A percentile compares a stretch with the other conserved stretches of the same genome.
phyloP scores from a whole-genome alignment of 2,888 invertebrate species.

The Tenthredo livida region DNA sequence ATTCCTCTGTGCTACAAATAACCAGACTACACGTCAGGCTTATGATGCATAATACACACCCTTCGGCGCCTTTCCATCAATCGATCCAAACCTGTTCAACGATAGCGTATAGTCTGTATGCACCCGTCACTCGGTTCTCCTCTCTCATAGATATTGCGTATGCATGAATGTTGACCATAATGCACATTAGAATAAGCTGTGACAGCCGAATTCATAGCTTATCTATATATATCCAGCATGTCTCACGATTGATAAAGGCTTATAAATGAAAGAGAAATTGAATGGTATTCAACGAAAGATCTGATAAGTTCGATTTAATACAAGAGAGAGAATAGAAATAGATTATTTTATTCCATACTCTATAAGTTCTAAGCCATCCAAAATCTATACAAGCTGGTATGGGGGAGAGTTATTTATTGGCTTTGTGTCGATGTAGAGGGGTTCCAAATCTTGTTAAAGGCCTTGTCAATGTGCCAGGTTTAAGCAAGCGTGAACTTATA shows the following conservation, averaged over 20 bases:
- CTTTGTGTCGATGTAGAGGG: constrained; percentile 20
- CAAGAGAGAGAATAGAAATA: not conserved
- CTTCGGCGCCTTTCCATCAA: constrained; percentile 44
- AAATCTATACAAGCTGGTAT: not conserved
- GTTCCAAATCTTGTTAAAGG: constrained; percentile 24
- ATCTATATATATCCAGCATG: not conserved
- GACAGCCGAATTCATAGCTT: not conserved
- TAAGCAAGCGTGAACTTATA: constrained; percentile 30
- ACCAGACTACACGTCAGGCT: constrained; percentile 43
- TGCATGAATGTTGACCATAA: constrained; percentile 10
- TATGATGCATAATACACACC: constrained; percentile 44
- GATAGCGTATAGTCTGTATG: not conserved
- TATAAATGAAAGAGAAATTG: not conserved
- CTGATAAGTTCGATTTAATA: not conserved
- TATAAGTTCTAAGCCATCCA: not conserved
- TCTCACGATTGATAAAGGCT: not conserved
- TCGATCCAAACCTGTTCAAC: constrained; percentile 13
- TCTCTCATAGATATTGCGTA: not conserved
- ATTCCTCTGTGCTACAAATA: constrained; percentile 8
- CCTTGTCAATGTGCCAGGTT: constrained; percentile 27
- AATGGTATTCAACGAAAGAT: not conserved
- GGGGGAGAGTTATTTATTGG: not conserved
- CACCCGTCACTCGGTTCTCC: not conserved
- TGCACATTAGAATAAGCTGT: constrained; percentile 18
- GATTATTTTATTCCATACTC: not conserved